Conservation (phyloP, 2,888 invertebrate genomes). For the Drosophila lacicola region DNA sequence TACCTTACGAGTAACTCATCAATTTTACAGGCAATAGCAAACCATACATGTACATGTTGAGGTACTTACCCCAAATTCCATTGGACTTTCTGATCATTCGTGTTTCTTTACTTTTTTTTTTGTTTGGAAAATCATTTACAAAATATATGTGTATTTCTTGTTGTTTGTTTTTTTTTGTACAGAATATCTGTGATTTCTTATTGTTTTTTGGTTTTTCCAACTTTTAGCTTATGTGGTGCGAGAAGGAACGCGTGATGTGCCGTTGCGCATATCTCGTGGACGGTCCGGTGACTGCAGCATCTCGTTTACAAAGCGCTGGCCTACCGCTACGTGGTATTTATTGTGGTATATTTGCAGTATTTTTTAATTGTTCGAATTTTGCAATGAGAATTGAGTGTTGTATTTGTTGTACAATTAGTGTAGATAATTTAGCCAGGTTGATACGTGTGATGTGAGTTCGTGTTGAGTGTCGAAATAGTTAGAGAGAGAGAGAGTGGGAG, state of each 20-base stretch:
- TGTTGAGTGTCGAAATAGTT: constrained; percentile 29
- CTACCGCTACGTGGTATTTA: constrained; percentile 80
- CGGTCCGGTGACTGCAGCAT: constrained; percentile 85
- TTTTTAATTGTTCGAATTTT: constrained; percentile 10
- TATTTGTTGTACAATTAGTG: constrained; percentile 27
- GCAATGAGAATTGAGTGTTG: constrained; percentile 42
- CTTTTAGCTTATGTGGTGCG: constrained; percentile 80
- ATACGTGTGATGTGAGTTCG: constrained; percentile 31
- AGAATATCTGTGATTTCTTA: constrained; percentile 33
- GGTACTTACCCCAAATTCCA: constrained; percentile 58
- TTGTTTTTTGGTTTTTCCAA: constrained; percentile 51
- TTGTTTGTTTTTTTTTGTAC: constrained; percentile 37
- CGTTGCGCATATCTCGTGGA: constrained; percentile 84
- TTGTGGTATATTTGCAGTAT: constrained; percentile 47
- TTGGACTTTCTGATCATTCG: constrained; percentile 26
- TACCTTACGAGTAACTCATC: constrained; percentile 52
- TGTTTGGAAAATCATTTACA: constrained; percentile 68
- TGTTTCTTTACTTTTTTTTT: constrained; percentile 30
- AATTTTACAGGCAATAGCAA: constrained; percentile 34
- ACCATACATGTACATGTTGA: constrained; percentile 1
- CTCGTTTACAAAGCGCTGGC: constrained; percentile 85
- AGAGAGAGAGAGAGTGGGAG: constrained; percentile 10
- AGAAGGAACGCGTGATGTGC: constrained; percentile 72
- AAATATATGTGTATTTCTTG: constrained; percentile 63
- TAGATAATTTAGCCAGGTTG: constrained; percentile 52